These are phyloP conservation scores for Drosophila repletoides DNA, from an alignment of 1,140 invertebrate species.

Conservation along the genomic window DNA sequence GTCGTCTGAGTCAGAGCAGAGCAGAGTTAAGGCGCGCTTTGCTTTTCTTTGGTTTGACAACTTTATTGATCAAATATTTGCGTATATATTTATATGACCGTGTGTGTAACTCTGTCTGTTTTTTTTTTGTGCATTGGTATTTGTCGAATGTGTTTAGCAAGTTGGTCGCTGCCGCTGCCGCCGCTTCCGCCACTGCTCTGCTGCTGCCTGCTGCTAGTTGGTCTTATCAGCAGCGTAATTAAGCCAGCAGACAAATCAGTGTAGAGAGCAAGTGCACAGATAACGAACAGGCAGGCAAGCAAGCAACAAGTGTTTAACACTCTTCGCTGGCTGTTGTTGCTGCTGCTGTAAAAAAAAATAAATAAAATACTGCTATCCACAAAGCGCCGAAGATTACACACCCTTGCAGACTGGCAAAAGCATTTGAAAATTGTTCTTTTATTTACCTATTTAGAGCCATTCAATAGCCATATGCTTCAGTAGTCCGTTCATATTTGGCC, in stretches of 20 bases:
- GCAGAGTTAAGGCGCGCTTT: constrained; percentile 13
- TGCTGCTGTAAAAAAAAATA: not conserved
- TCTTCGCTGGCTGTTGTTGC: not conserved
- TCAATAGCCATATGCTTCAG: no score
- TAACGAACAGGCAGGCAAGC: constrained; percentile 3
- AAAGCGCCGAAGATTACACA: no score
- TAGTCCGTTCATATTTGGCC: no score
- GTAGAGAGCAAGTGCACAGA: constrained; percentile 18
- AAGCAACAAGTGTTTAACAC: constrained; percentile 32
- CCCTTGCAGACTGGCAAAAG: no score
- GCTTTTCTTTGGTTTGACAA: constrained; percentile 20
- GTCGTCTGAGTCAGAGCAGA: constrained; percentile 20
- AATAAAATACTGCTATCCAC: not conserved
- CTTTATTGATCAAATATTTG: constrained; percentile 78
- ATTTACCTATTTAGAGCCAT: no score
- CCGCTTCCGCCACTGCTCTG: no score
- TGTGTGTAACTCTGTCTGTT: constrained; percentile 4
- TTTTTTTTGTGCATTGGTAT: constrained; percentile 31
- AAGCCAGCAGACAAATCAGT: constrained; percentile 63
- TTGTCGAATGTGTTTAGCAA: constrained; percentile 14
- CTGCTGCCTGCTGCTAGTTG: constrained; percentile 23
- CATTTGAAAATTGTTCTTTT: no score
- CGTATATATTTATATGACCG: constrained; percentile 18
- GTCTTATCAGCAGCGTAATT: constrained; percentile 57
- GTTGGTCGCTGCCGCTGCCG: constrained; percentile 13